These are phyloP conservation scores for Pocillopora grandis DNA, from an alignment of 92 coral and sea anemone genomes.

Conservation along the genomic window DNA sequence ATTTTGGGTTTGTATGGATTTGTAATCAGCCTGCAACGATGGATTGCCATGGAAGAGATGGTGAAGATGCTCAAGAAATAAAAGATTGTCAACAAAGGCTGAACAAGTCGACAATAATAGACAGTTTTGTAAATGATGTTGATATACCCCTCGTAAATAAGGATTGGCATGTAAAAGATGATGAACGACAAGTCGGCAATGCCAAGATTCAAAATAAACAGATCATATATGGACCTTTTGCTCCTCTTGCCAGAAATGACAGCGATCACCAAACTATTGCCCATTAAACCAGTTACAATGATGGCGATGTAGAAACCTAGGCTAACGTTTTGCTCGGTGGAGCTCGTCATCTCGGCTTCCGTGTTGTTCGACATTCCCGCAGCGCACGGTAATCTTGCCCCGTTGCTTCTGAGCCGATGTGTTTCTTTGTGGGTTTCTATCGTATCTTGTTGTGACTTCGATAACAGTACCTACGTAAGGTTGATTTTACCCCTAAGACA, in stretches of 20 bases:
- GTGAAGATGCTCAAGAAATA: slow-evolving; percentile 64
- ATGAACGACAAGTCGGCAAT: slow-evolving; percentile 58
- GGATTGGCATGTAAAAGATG: neutral
- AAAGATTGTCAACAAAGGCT: slow-evolving; percentile 53
- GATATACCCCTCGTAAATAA: neutral
- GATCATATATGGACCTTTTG: slow-evolving; percentile 51
- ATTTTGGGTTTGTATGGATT: slow-evolving; percentile 57
- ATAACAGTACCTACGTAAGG: neutral
- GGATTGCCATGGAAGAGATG: slow-evolving; percentile 62
- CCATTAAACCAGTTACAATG: slow-evolving; percentile 20
- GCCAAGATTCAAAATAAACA: slow-evolving; percentile 54
- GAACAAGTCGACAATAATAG: slow-evolving; percentile 28
- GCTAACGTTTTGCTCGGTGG: too few relatives aligned
- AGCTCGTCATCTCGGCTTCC: neutral
- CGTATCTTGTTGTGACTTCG: neutral
- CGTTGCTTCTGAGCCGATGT: neutral
- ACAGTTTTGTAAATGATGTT: neutral
- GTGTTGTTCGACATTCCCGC: slow-evolving; percentile 27
- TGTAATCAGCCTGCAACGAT: slow-evolving; percentile 54
- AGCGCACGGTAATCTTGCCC: neutral
- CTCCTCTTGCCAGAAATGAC: slow-evolving; percentile 36
- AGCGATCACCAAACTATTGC: slow-evolving; percentile 49
- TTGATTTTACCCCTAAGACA: slow-evolving; percentile 10
- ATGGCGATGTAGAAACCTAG: neutral
- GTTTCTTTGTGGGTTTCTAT: neutral